Evolutionary conservation across 2,888 invertebrate species (phyloP).

Genomic region (Steinernema carpocapsae): DNA sequence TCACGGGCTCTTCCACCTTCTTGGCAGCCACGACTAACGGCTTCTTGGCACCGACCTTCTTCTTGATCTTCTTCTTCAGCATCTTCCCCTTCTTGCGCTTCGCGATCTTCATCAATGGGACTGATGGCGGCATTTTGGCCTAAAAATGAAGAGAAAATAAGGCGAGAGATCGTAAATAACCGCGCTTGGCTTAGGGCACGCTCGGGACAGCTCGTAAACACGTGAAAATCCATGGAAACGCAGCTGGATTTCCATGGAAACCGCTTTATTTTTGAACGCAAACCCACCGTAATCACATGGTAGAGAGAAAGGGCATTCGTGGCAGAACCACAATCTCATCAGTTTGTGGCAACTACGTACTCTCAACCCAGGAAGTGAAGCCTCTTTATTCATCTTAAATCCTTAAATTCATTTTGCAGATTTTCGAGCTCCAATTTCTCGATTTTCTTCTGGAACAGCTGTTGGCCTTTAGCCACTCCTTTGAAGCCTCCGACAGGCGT

Average conservation of each 20-base stretch:
- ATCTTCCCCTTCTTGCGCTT: conserved; percentile 22
- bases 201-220: no score
- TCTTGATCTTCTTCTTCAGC: conserved; percentile 25
- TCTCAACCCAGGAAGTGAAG: no score
- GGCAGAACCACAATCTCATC: no score
- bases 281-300: no score
- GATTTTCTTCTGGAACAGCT: conserved; percentile 64
- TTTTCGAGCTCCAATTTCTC: conserved; percentile 71
- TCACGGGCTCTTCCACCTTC: conserved; percentile 12
- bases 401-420: conserved; percentile 69
- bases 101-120: background rate
- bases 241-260: no score
- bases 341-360: no score
- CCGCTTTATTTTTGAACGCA: no score
- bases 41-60: background rate
- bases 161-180: no score
- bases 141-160: background rate
- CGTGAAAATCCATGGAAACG: no score
- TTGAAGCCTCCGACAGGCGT: background rate
- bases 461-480: conserved; percentile 2
- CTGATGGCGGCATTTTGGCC: background rate
- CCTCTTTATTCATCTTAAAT: background rate
- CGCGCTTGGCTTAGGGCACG: no score
- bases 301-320: no score
- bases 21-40: background rate